phyloP scores from a whole-genome alignment of 2,888 invertebrate genomes.

The Phortica magna region DNA sequence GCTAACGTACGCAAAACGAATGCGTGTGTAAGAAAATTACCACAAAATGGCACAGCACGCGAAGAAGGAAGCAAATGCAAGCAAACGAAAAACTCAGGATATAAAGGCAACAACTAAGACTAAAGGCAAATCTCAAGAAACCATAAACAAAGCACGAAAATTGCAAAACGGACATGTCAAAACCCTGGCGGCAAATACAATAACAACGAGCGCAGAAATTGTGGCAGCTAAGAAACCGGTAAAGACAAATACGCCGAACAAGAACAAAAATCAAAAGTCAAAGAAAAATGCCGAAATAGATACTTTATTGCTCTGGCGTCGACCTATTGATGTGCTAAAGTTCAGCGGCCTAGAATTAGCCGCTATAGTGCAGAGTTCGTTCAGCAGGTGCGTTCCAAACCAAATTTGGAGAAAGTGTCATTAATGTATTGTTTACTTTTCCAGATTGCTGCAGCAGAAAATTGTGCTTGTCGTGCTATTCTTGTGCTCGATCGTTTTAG shows the following conservation, averaged over 20 bases:
- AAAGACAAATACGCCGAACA: constrained; percentile 45
- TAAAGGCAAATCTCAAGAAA: constrained; percentile 39
- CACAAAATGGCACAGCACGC: constrained; percentile 71
- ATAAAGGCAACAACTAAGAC: constrained; percentile 41
- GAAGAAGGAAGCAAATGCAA: constrained; percentile 64
- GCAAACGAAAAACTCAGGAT: constrained; percentile 8
- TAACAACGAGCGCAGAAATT: no score
- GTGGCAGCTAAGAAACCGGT: no score
- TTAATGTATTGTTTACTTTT: constrained; percentile 13
- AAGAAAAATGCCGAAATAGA: constrained; percentile 82
- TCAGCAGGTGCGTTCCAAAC: constrained; percentile 79
- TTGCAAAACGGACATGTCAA: no score
- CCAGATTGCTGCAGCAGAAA: constrained; percentile 75
- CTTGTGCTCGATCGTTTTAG: constrained; percentile 75
- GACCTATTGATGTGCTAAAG: constrained; percentile 87
- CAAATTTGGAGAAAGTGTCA: background rate
- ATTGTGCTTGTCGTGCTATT: constrained; percentile 69
- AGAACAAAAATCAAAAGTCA: constrained; percentile 68
- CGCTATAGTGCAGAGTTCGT: constrained; percentile 81
- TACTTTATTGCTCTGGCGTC: constrained; percentile 88
- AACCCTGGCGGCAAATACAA: no score
- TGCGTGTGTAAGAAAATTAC: constrained; percentile 38
- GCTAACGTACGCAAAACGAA: constrained; percentile 31
- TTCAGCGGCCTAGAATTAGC: constrained; percentile 88
- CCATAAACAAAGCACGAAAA: no score